Conservation (phyloP, 2,888 invertebrate species). For the Perizoma affinitatum region DNA sequence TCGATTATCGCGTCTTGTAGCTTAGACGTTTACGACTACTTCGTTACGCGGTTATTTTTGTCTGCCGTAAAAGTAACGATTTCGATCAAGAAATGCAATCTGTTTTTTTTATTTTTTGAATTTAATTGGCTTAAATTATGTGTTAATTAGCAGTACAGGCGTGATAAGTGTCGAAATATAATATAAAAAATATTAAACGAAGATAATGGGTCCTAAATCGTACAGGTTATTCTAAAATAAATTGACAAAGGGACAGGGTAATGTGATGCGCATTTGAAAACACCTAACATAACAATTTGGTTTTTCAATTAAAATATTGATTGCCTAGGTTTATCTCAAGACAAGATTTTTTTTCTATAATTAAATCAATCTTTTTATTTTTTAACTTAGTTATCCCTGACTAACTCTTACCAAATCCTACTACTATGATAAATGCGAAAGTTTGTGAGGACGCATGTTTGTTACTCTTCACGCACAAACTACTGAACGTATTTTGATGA, state of each 20-base stretch:
- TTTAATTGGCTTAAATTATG: conserved; percentile 22
- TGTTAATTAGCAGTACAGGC: conserved; percentile 22
- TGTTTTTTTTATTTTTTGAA: conserved; percentile 8
- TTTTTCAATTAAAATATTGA: neutral
- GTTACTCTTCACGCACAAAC: no score
- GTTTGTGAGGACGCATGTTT: no score
- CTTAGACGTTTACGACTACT: conserved; percentile 60
- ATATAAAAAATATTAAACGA: conserved; percentile 10
- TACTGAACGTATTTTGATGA: no score
- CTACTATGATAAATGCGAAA: no score
- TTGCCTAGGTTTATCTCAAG: no score
- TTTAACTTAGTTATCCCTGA: no score
- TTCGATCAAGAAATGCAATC: conserved; percentile 16
- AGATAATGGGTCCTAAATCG: conserved; percentile 9
- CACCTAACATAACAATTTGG: no score
- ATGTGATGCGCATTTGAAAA: neutral
- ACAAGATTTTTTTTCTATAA: no score
- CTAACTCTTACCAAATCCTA: no score
- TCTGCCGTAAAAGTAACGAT: conserved; percentile 20
- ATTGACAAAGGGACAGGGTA: conserved; percentile 19
- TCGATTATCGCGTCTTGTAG: conserved; percentile 57
- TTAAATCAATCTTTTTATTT: no score
- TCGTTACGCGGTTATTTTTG: conserved; percentile 56
- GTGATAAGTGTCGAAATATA: conserved; percentile 23
- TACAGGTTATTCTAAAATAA: conserved; percentile 16